A percentile compares a stretch with the other conserved stretches of the same genome.
These are phyloP conservation scores for Schizopygopsis malacanthus DNA, from an alignment of 2,797 vertebrate species.

Conservation along the genomic window DNA sequence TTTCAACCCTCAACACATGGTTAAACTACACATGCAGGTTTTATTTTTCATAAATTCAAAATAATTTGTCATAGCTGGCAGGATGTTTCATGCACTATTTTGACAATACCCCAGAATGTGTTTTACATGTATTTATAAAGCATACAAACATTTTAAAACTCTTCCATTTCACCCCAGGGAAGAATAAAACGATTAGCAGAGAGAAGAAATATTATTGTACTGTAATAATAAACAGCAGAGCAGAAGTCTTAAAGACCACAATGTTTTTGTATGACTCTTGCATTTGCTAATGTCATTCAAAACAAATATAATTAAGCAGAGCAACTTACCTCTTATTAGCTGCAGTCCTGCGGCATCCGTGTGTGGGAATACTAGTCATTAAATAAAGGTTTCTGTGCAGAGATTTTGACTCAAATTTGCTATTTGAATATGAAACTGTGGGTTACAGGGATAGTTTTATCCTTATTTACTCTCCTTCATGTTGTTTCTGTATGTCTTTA, in stretches of 20 bases:
- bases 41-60: background rate
- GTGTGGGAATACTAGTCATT: slow-evolving; percentile 16
- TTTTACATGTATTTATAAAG: slow-evolving; percentile 55
- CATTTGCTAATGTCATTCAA: slow-evolving; percentile 56
- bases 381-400: background rate
- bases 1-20: too few relatives aligned
- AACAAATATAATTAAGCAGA: slow-evolving; percentile 65
- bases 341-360: slow-evolving; percentile 16
- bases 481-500: background rate
- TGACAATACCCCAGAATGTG: background rate
- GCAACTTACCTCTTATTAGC: slow-evolving; percentile 58
- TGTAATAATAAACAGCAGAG: slow-evolving; percentile 72
- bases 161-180: slow-evolving; percentile 62
- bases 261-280: slow-evolving; percentile 67
- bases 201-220: slow-evolving; percentile 60
- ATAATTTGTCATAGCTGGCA: background rate
- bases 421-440: background rate
- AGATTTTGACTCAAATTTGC: background rate
- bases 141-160: slow-evolving; percentile 67
- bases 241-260: slow-evolving; percentile 62
- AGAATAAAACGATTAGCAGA: slow-evolving; percentile 71
- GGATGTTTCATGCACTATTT: background rate
- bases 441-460: background rate
- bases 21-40: background rate
- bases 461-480: background rate